Evolutionary conservation across 2,888 invertebrate genomes (phyloP), one percentile per base, ranked within the genome.

Genomic region (Aleiodes testaceus): DNA sequence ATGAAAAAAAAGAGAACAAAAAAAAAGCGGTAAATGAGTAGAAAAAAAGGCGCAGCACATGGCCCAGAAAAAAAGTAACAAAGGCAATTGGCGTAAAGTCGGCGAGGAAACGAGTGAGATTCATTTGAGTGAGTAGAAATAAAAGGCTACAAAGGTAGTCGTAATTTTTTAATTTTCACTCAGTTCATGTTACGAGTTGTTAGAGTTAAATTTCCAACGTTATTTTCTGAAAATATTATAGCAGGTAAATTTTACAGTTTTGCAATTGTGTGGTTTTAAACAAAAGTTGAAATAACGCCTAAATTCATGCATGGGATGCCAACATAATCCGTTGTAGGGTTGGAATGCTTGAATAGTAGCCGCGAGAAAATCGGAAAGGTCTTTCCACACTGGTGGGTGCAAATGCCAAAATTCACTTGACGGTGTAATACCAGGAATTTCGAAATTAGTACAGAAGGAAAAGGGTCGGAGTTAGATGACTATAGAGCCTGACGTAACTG

Each of bases 371-470:
- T 74, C 66, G 67, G 71, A 77, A 71, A 70, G 73, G 69, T 61
- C 69, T 70, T 75, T 74, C 74, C 76, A 66, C 73, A 55, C 77
- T 70, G 72, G 72, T 67, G 77, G 73, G 69, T 76, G 75, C 77
- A 77, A 82, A 82, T 79, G 80, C 75, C 77, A 77, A 82, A 82
- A 82, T 82, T 82, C 80, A 81, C 82, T 82, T 79, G 78, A 77
- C 77, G 78, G 78, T 77, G 79, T 82, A 82, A 82, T 81, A 80
- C 78, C 77, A 65, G 79, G 78, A 79, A 82, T 82, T 83, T 80
- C 79, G 75, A 77, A 82, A 80, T 80, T 79, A 81, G 80, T 77
- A 78, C 78, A 26, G 59, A 20, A 36, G 42, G 59, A 6, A 59
- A 59, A 16, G 20, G 36, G 59, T 12, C 36, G 59, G 42, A 59